Evolutionary conservation across 2,113 vertebrate species (phyloP).

Genomic region (Charadrius vociferus): DNA sequence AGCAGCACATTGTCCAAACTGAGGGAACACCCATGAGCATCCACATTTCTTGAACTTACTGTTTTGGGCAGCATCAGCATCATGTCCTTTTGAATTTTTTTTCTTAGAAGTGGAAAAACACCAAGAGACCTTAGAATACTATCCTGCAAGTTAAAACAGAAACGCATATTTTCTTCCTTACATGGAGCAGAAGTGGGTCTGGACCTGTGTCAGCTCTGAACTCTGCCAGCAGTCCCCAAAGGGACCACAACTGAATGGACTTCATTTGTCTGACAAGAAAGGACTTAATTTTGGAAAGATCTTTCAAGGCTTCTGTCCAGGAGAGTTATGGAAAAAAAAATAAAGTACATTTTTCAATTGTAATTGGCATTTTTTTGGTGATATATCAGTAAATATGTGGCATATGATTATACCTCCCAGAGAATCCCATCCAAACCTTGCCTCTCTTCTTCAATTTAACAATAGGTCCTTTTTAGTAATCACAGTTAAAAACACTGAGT

Average conservation of each 20-base stretch:
- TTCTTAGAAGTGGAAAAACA: not conserved
- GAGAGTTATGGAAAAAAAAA: not conserved
- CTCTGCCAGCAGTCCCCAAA: not conserved
- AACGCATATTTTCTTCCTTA: not conserved
- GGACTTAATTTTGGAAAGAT: not conserved
- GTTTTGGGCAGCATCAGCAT: not conserved
- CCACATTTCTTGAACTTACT: not conserved
- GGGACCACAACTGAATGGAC: not conserved
- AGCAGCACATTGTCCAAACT: not conserved
- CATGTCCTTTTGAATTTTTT: not conserved
- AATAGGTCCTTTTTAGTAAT: not conserved
- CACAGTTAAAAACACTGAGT: not conserved
- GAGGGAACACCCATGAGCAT: not conserved
- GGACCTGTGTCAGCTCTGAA: not conserved
- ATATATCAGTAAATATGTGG: not conserved
- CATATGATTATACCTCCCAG: not conserved
- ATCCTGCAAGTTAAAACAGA: not conserved
- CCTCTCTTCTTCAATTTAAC: not conserved
- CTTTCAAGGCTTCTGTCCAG: not conserved
- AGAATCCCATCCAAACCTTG: not conserved
- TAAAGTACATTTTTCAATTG: not conserved
- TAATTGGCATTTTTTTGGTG: not conserved
- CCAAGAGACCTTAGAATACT: not conserved
- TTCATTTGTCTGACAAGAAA: not conserved
- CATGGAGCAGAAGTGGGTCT: not conserved